Conservation (phyloP, 2,797 vertebrate genomes). For the Ptychobarbus kaznakovi region DNA sequence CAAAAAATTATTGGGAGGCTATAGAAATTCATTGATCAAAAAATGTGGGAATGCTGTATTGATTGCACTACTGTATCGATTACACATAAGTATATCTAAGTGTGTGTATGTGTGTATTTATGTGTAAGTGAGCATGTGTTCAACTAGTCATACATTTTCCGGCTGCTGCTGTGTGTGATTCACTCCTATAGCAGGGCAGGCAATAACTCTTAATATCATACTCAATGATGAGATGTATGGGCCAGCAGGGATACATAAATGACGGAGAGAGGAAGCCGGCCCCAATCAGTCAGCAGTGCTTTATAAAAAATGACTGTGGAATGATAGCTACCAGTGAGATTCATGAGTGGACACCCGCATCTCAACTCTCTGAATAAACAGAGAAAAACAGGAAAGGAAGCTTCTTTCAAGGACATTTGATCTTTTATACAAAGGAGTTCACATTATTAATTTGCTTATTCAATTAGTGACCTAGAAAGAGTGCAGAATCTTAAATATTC, state of each 20-base stretch:
- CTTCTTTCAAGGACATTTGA: not conserved
- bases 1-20: not conserved
- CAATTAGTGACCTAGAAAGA: not conserved
- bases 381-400: not conserved
- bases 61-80: not conserved
- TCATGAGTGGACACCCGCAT: constrained; percentile 14
- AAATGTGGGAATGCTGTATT: not conserved
- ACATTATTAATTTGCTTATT: not conserved
- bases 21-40: not conserved
- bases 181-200: constrained; percentile 6
- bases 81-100: not conserved
- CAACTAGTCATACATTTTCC: constrained; percentile 18
- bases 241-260: constrained; percentile 18
- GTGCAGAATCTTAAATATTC: not conserved
- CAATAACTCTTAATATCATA: constrained; percentile 39
- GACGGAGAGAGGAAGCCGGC: constrained; percentile 31
- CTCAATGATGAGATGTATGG: constrained; percentile 44
- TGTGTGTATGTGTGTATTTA: constrained; percentile 20
- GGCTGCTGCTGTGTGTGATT: constrained; percentile 11
- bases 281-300: constrained; percentile 32
- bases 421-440: not conserved
- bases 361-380: constrained; percentile 6
- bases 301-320: constrained; percentile 17
- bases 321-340: constrained; percentile 17
- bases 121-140: constrained; percentile 37